Conservation (phyloP, 2,888 invertebrate genomes). For the Drosophila algonquin region DNA sequence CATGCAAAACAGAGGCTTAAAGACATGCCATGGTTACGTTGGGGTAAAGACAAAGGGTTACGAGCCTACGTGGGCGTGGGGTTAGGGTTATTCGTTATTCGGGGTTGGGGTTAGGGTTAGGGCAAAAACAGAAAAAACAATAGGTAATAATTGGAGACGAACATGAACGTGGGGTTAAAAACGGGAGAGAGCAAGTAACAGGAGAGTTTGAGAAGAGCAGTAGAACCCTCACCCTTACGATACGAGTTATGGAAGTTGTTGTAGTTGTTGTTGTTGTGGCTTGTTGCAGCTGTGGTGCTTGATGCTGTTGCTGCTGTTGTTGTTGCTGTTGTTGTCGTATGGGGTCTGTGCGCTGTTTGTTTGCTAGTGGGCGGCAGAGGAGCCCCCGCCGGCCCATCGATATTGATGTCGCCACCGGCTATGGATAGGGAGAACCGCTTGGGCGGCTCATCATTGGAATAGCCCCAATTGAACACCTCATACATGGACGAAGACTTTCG, state of each 20-base stretch:
- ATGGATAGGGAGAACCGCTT: constrained; percentile 83
- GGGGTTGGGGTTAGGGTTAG: constrained; percentile 30
- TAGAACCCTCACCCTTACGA: constrained; percentile 83
- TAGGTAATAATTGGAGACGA: constrained; percentile 19
- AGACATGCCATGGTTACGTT: constrained; percentile 46
- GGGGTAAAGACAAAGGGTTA: constrained; percentile 31
- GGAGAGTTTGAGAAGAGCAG: constrained; percentile 35
- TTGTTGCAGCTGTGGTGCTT: constrained; percentile 56
- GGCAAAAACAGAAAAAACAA: constrained; percentile 24
- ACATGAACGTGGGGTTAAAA: constrained; percentile 10
- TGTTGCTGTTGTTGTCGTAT: constrained; percentile 64
- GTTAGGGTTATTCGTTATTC: constrained; percentile 36
- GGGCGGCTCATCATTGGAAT: constrained; percentile 84
- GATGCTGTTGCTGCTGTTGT: constrained; percentile 48
- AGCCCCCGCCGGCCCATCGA: constrained; percentile 81
- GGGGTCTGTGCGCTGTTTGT: constrained; percentile 78
- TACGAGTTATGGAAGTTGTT: constrained; percentile 65
- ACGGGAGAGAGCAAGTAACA: constrained; percentile 12
- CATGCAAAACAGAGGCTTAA: constrained; percentile 53
- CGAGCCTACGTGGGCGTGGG: constrained; percentile 25
- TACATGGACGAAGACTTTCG: constrained; percentile 90
- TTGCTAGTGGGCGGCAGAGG: constrained; percentile 55
- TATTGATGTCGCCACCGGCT: constrained; percentile 84
- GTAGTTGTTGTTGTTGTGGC: constrained; percentile 54
- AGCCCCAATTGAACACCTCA: constrained; percentile 89